Evolutionary conservation across 2,888 invertebrate species (phyloP), one percentile per base, ranked within the genome.

Genomic region (Eledone cirrhosa): DNA sequence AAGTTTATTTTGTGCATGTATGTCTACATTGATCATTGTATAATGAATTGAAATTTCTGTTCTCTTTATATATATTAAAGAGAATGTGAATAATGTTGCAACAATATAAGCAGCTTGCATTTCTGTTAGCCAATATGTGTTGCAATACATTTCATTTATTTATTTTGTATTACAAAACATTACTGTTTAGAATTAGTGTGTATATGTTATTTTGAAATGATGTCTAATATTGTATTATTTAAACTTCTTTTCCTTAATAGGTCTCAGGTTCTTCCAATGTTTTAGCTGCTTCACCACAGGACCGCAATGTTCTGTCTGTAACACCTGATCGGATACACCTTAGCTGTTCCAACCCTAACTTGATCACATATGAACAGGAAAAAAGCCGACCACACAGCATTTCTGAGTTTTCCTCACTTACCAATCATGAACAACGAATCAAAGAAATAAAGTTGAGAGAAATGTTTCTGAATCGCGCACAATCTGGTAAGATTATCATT

Each of bases 401-500:
- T 47, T 47, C 76, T 47, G 47, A 47, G 27, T 47, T 48, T 48
- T 76, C 48, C 48, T 29, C 76, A 27, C 48, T 48, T 29, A 47
- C 79, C n/a, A 77, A 65, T 47, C 80, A 84, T 47, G 85, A 86
- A 78, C 84, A 84, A 47, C 82, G 83, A 33, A 85, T 87, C 41
- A 84, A 86, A 41, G 92, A 92, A 81, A 88, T 89, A 81, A 91
- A 91, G 82, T 87, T 93, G n/a, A 89, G 93, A 79, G 94, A 94
- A 80, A 94, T 94, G 91, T 95, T 94, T 88, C 91, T 94, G 0
- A 92, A 93, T 11, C 92, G 94, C 78, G 94, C 94, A 24, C 94
- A 94, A 88, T 93, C 94, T 87, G 92, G 95, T 93, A 87, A 90
- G 91, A n/a, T 41, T 11, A 41, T 41, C 41, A 41, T 41, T 41